Evolutionary conservation across 2,797 vertebrate species (phyloP), one percentile per base, ranked within the genome.

Genomic region (Distichodus sexfasciatus): DNA sequence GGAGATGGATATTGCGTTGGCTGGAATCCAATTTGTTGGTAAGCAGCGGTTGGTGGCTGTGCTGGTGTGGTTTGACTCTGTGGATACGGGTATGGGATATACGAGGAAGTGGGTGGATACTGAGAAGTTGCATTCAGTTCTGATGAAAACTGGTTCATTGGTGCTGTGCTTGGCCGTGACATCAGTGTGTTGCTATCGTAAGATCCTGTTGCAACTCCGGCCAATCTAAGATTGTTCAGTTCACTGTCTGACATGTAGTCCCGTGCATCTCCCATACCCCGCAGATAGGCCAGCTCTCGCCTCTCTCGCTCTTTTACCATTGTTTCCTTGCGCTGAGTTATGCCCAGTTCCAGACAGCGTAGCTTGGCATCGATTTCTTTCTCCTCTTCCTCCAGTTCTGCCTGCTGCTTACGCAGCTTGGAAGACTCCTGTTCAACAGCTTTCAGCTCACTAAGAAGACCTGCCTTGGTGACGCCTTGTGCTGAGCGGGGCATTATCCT

Each of bases 301-400:
- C 92, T 90, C 12, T 94, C 93, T 24, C 94, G 88, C 26, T 99
- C 97, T 82, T 97, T 98, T 72, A 96, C 91, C 85, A 98, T 87
- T 0, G 96, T 96, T 81, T 99, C 97, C 74, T 99, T 99, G 63
- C 97, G 94, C 61, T 98, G 97, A 9, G 92, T 94, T 78, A 99
- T 99, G 47, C 97, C 97, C 54, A 98, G 83, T 84, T 99, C 97
- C 79, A 99, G 85, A 85, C 96, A 98, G 69, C 98, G 96, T 72
- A 99, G 87, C 84, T 98, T 99, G 51, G 97, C 97, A 2, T 99
- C 97, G 0, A 99, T 99, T 87, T 99, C 97, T 83, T 99, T 99
- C 84, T 99, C 97, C 78, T 99, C 97, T 77, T 99, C 97, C 0
- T 99, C 97, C 72, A 99, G 87, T 83, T 99, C 97, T 0, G 95